These are phyloP conservation scores for Augochlorella aurata DNA, from an alignment of 2,888 invertebrate genomes.

Conservation along the genomic window DNA sequence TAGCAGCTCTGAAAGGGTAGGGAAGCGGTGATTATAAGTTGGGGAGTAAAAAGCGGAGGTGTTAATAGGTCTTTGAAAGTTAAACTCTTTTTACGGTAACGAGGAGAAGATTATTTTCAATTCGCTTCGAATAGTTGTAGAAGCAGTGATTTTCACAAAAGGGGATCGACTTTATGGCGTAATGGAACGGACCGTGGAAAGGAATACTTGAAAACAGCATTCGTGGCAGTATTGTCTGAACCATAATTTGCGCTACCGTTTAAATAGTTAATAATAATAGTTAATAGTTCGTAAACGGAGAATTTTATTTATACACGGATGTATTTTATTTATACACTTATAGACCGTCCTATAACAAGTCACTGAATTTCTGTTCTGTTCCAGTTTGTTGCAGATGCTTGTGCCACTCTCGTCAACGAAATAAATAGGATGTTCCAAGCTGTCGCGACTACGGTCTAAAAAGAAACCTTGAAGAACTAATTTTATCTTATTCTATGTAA, in stretches of 20 bases:
- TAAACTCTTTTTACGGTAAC: neutral
- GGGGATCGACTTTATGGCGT: neutral
- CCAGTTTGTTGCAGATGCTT: constrained; percentile 60
- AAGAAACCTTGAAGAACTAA: constrained; percentile 65
- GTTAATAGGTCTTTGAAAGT: constrained; percentile 5
- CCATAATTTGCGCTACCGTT: neutral
- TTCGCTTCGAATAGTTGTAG: neutral
- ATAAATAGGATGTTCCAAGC: constrained; percentile 60
- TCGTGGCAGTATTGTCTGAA: neutral
- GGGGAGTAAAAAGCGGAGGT: neutral
- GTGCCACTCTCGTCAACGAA: constrained; percentile 64
- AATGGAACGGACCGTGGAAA: no score
- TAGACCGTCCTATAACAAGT: neutral
- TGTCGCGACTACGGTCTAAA: constrained; percentile 63
- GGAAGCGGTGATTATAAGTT: neutral
- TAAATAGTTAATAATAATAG: neutral
- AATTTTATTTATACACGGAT: no score
- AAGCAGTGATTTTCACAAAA: neutral
- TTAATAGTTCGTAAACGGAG: no score
- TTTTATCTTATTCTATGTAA: constrained; percentile 76
- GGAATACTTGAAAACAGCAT: no score
- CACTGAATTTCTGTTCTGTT: neutral
- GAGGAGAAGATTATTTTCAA: neutral
- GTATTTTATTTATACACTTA: no score
- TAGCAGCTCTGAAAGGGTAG: neutral